Evolutionary conservation across 2,888 invertebrate species (phyloP).

Genomic region (Neocrepidodera transversa): DNA sequence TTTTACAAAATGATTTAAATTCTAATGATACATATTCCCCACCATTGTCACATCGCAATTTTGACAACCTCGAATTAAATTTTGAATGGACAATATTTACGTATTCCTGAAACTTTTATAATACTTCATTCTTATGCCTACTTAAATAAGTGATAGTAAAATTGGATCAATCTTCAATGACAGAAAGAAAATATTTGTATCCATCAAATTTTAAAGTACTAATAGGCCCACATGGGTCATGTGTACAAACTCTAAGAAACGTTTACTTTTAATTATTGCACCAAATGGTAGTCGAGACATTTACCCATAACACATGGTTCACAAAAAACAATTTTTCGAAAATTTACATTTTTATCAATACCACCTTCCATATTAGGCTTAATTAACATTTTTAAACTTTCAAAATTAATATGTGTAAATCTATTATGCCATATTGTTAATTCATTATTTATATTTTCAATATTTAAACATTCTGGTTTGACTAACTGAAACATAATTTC

Average conservation of each 20-base stretch:
- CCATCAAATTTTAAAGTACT: conserved; percentile 15
- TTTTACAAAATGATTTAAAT: too few relatives aligned
- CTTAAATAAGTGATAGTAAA: conserved; percentile 18
- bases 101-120: conserved; percentile 9
- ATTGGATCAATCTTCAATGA: conserved; percentile 27
- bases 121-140: conserved; percentile 17
- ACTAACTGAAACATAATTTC: too few relatives aligned
- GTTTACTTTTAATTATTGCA: conserved; percentile 31
- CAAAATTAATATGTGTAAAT: conserved; percentile 3
- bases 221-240: conserved; percentile 35
- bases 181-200: conserved; percentile 14
- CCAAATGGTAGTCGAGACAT: conserved; percentile 33
- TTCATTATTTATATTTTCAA: too few relatives aligned
- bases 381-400: too few relatives aligned
- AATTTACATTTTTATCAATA: conserved; percentile 29
- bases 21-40: conserved; percentile 40
- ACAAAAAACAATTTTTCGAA: conserved; percentile 33
- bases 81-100: too few relatives aligned
- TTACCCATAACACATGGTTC: conserved; percentile 38
- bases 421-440: too few relatives aligned
- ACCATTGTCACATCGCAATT: conserved; percentile 23
- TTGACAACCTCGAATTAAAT: too few relatives aligned
- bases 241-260: conserved; percentile 34
- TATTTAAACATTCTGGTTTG: too few relatives aligned
- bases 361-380: conserved; percentile 23